Evolutionary conservation across 2,797 vertebrate species (phyloP).

Genomic region (Pseudochromis fuscus): DNA sequence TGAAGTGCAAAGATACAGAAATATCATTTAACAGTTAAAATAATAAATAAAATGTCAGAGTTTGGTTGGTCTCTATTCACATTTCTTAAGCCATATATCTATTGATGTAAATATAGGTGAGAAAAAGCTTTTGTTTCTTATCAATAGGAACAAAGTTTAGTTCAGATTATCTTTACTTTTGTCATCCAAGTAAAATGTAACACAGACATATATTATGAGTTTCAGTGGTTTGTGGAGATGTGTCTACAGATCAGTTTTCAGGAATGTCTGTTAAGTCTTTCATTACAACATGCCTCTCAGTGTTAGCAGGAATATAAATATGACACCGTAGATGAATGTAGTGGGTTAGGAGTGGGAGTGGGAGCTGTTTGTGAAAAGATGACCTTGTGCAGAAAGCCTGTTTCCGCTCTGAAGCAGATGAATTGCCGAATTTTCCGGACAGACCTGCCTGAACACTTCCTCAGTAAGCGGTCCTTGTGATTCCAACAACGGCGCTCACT

Average conservation of each 20-base stretch:
- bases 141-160: not conserved
- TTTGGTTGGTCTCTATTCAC: not conserved
- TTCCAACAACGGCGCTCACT: slow-evolving; percentile 39
- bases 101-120: not conserved
- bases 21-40: not conserved
- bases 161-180: no score
- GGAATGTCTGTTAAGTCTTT: slow-evolving; percentile 7
- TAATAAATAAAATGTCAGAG: not conserved
- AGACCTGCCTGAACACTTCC: slow-evolving; percentile 78
- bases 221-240: not conserved
- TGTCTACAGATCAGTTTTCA: not conserved
- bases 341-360: slow-evolving; percentile 24
- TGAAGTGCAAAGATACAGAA: not conserved
- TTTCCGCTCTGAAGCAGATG: slow-evolving; percentile 78
- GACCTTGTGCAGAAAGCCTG: slow-evolving; percentile 80
- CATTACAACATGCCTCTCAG: not conserved
- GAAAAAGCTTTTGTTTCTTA: not conserved
- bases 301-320: slow-evolving; percentile 26
- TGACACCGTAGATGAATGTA: slow-evolving; percentile 13
- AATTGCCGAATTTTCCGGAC: slow-evolving; percentile 77
- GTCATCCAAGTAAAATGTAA: no score
- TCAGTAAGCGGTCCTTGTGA: slow-evolving; percentile 53
- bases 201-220: not conserved
- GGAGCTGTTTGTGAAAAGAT: slow-evolving; percentile 69
- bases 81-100: not conserved